Percentiles rank a stretch among this genome's conserved stretches.
Conservation (phyloP, 2,113 vertebrate species). For the Corythornis vintsioides region DNA sequence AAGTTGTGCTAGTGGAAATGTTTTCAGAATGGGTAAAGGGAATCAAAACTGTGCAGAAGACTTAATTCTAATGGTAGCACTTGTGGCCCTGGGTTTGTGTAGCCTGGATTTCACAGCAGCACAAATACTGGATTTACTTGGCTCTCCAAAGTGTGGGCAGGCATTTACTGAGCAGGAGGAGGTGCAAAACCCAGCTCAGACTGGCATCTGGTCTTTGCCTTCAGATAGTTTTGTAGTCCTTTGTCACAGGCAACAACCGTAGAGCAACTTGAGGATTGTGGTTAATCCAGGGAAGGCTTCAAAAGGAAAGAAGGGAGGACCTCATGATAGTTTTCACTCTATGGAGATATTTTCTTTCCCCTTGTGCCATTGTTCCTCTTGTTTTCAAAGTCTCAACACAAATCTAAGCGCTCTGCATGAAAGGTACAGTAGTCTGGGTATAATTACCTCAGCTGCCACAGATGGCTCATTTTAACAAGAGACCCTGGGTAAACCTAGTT, state of each 20-base stretch:
- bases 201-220: neutral
- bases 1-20: neutral
- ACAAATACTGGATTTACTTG: neutral
- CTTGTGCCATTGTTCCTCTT: slow-evolving; percentile 54
- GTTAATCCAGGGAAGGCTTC: slow-evolving; percentile 26
- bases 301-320: slow-evolving; percentile 11
- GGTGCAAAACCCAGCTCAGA: neutral
- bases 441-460: slow-evolving; percentile 76
- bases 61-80: neutral
- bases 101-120: neutral
- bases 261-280: neutral
- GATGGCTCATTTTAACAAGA: slow-evolving; percentile 80
- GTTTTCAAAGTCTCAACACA: slow-evolving; percentile 70
- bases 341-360: slow-evolving; percentile 62
- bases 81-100: neutral
- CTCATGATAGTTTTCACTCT: slow-evolving; percentile 43
- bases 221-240: neutral
- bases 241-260: neutral
- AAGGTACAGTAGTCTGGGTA: slow-evolving; percentile 74
- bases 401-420: slow-evolving; percentile 72
- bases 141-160: neutral
- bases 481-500: slow-evolving; percentile 74
- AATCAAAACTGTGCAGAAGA: neutral
- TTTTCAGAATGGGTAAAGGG: neutral
- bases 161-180: neutral